Base-by-base conservation (phyloP, 2,113 vertebrate genomes). In the Empidonax alnorum region DNA sequence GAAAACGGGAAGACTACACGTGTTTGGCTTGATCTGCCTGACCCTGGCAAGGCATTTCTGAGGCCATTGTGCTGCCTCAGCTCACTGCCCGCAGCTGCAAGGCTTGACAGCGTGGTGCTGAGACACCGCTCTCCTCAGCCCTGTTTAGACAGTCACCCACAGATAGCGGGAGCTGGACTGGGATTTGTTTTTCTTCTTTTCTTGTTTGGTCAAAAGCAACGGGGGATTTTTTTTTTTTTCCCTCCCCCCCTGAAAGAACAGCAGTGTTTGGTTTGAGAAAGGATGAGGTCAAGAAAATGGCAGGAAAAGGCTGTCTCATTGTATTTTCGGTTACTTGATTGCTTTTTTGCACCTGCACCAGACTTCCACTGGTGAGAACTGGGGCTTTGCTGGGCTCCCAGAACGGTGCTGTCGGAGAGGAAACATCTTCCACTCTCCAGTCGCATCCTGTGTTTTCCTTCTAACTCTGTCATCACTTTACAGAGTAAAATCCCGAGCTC, bases 241-340 rank as follows among this genome's bases (percentile, higher is more conserved):
- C 14, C 24, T 17, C 61, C 19, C 12, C 6, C 15, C 15, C 5
- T 6, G 50, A 66, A 93, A 93, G 93, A 94, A 59, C 87, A 90
- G 87, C 82, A 86, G 67, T 83, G 88, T 96, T 95, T 91, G 76
- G 79, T 94, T 86, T 92, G 65, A 80, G 94, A 93, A 79, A 93
- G 84, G 84, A 93, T 95, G 94, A 96, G 88, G 92, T 93, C 90
- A 93, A 83, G 93, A 65, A 77, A 77, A 59, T 47, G 76, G 89
- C 95, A 97, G 96, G 96, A 96, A 96, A 78, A 97, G 56, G 90
- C 88, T 92, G 93, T 76, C 88, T 90, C 66, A 83, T 95, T 90
- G 93, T 95, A 62, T 49, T 92, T 90, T 92, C 0, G 1, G 73
- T 86, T 75, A 33, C 89, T 90, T 15, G 39, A 72, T 85, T 84